Conservation (phyloP, 2,797 vertebrate genomes). For the Scyliorhinus canicula region DNA sequence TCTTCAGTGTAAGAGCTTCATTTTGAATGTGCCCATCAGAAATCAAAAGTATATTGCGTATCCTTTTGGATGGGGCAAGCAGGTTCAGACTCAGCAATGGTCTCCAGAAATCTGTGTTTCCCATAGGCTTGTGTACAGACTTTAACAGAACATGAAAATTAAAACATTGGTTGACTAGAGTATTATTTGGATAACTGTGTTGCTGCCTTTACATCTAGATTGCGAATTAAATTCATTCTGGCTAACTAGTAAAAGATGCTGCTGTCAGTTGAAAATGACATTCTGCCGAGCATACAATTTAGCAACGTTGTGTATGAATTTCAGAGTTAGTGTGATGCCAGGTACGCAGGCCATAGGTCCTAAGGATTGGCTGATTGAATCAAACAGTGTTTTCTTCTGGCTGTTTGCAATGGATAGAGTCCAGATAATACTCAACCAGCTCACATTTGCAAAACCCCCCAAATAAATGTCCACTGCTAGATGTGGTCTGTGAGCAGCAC, state of each 20-base stretch:
- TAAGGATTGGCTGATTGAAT: too few species aligned
- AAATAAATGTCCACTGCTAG: too few species aligned
- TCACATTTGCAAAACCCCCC: too few species aligned
- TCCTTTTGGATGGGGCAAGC: conserved; percentile 61
- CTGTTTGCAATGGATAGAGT: too few species aligned
- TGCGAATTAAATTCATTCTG: not conserved
- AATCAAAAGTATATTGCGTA: conserved; percentile 71
- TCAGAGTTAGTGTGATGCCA: too few species aligned
- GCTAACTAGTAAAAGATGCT: not conserved
- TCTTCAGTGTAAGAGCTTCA: conserved; percentile 59
- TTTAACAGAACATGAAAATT: conserved; percentile 44
- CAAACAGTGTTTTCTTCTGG: too few species aligned
- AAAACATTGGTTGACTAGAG: not conserved
- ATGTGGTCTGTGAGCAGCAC: too few species aligned
- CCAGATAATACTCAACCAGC: too few species aligned
- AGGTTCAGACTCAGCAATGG: conserved; percentile 64
- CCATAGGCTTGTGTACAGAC: conserved; percentile 60
- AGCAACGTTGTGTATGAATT: too few species aligned
- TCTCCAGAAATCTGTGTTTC: conserved; percentile 79
- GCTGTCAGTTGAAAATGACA: too few species aligned
- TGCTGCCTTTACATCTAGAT: not conserved
- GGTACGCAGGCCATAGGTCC: too few species aligned
- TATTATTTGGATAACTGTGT: not conserved
- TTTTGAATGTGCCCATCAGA: conserved; percentile 81
- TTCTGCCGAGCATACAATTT: too few species aligned